phyloP scores from a whole-genome alignment of 2,888 invertebrate genomes.

The Auanema freiburgensis region DNA sequence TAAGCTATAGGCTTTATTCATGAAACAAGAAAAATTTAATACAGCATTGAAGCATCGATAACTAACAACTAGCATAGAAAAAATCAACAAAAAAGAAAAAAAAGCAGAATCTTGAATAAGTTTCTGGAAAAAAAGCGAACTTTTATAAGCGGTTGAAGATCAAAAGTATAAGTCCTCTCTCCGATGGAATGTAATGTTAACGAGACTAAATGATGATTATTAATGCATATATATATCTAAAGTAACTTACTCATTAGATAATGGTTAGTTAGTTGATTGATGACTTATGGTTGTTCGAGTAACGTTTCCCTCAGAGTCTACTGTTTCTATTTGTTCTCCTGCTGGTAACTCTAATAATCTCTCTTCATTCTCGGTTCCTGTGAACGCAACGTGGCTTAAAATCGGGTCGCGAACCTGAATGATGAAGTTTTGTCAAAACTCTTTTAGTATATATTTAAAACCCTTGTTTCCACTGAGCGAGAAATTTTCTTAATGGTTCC shows the following conservation, averaged over 20 bases:
- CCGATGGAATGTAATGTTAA: too few relatives aligned
- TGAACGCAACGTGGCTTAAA: conserved; percentile 58
- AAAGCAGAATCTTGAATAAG: too few relatives aligned
- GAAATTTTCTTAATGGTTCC: conserved; percentile 62
- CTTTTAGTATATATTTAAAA: conserved; percentile 18
- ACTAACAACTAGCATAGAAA: too few relatives aligned
- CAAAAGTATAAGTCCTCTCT: too few relatives aligned
- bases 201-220: too few relatives aligned
- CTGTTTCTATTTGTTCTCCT: conserved; percentile 57
- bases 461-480: conserved; percentile 60
- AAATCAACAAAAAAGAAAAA: too few relatives aligned
- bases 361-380: conserved; percentile 61
- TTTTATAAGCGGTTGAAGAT: too few relatives aligned
- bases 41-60: too few relatives aligned
- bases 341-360: conserved; percentile 50
- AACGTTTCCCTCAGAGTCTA: conserved; percentile 61
- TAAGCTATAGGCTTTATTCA: too few relatives aligned
- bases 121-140: too few relatives aligned
- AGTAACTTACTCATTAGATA: neutral
- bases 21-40: too few relatives aligned
- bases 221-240: too few relatives aligned
- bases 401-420: conserved; percentile 57
- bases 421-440: neutral
- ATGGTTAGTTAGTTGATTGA: conserved; percentile 20
- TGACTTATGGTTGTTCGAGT: conserved; percentile 49